These are phyloP conservation scores for Dromococcyx pavoninus DNA, from an alignment of 2,797 vertebrate genomes.

Conservation along the genomic window DNA sequence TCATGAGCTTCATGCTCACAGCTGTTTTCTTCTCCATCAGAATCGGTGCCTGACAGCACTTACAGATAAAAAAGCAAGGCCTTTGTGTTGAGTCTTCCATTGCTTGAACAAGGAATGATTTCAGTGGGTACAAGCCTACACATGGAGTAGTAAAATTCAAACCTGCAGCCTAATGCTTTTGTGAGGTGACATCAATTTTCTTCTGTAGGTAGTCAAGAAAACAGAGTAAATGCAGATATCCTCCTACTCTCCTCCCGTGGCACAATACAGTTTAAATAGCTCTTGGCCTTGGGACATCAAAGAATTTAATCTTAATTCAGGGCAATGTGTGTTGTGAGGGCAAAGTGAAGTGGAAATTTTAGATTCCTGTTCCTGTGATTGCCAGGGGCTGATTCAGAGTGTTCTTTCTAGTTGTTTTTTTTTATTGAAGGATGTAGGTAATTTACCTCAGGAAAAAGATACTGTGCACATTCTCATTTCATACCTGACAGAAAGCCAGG, in stretches of 20 bases:
- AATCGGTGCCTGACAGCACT: background rate
- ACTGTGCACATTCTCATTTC: background rate
- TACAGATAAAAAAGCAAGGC: background rate
- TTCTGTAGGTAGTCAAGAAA: background rate
- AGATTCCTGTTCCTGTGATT: background rate
- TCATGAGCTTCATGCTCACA: background rate
- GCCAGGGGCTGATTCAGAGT: background rate
- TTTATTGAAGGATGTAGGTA: conserved; percentile 12
- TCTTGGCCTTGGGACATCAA: background rate
- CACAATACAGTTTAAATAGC: background rate
- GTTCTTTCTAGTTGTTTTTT: background rate
- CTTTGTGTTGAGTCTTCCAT: background rate
- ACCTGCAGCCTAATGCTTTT: background rate
- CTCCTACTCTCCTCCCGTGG: background rate
- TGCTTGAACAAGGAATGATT: background rate
- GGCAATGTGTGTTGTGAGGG: background rate
- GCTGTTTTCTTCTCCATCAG: background rate
- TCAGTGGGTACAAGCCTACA: background rate
- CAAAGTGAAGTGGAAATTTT: background rate
- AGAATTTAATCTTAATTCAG: conserved; percentile 20
- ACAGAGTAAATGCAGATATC: background rate
- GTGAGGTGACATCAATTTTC: background rate
- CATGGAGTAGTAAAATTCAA: background rate
- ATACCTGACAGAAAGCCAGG: background rate
- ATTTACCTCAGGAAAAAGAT: background rate